Evolutionary conservation across 2,797 vertebrate genomes (phyloP).

Genomic region (Tadarida brasiliensis): DNA sequence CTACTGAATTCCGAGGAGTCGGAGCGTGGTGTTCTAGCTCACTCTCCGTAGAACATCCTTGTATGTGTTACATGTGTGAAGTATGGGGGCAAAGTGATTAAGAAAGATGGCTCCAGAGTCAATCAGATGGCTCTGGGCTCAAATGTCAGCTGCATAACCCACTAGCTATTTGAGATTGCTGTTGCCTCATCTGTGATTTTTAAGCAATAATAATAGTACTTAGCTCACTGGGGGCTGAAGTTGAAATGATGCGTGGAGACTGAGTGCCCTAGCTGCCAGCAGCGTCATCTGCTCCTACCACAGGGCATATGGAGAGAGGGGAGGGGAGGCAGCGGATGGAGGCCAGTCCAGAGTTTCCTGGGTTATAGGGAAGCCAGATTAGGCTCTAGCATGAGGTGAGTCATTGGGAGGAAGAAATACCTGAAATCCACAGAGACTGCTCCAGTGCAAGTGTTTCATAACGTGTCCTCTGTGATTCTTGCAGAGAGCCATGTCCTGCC

Average conservation of each 20-base stretch:
- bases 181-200: background rate
- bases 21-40: background rate
- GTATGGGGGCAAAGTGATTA: background rate
- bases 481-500: slow-evolving; percentile 95
- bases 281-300: fast-evolving
- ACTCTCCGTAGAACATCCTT: too few relatives aligned
- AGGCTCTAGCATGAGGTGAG: fast-evolving
- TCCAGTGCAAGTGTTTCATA: background rate
- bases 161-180: background rate
- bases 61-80: background rate
- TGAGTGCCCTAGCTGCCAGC: fast-evolving
- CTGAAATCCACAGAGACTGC: background rate
- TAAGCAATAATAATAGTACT: background rate
- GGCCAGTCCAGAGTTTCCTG: fast-evolving
- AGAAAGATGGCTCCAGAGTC: background rate
- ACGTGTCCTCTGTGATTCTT: slow-evolving; percentile 37
- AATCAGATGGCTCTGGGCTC: background rate
- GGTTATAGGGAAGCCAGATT: background rate
- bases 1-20: background rate
- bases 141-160: background rate
- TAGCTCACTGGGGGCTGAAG: background rate
- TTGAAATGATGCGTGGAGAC: background rate
- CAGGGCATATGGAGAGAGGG: fast-evolving
- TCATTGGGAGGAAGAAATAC: background rate
- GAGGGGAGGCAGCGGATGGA: background rate